Base-by-base conservation (phyloP, 2,888 invertebrate genomes). In the Noctua fimbriata region DNA sequence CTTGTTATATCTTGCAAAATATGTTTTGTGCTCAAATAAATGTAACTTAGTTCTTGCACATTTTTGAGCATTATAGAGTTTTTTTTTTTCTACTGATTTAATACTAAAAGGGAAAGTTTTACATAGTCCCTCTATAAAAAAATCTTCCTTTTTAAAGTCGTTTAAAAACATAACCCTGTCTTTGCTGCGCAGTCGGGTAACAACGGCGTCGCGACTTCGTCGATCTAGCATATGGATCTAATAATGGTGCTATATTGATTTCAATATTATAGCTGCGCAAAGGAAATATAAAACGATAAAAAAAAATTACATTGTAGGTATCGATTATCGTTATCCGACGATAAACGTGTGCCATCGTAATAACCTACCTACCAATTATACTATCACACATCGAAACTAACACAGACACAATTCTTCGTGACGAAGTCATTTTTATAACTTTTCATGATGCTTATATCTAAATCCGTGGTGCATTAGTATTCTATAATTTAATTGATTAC, bases 261-360 rank as follows among this genome's bases (percentile, higher is more conserved):
- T 73, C 28, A 52, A 66, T 10, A 32, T 32, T 10, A 28, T 60
- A 60, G 18, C 18, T 63, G 1, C 28, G 63, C 28, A 18, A 60
- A 60, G n/a, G 28, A 28, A 28, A 28, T 16, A 24, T 55, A 52
- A 7, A 36, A 36, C 5, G 36, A 36, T 36, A 36, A 36, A 36
- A 36, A 36, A 36, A 36, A 36, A 36, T 36, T 36, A 36, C 36
- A 36, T 5, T 36, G 36, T 36, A 5, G 36, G 36, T 36, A 66
- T 67, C 52, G 69, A 86, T 83, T 75, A 70, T 60, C 41, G 16
- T 58, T 82, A 87, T 86, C 84, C 44, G 78, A 78, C 81, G 78
- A 85, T 67, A 79, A 73, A 76, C 49, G 52, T 69, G 36, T 66
- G 73, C 58, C 70, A 77, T 84, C 63, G 63, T 81, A 79, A 77